A percentile compares a stretch with the other conserved stretches of the same genome.
Evolutionary conservation across 1,140 invertebrate species (phyloP).

Genomic region (Tetragnatha versicolor): DNA sequence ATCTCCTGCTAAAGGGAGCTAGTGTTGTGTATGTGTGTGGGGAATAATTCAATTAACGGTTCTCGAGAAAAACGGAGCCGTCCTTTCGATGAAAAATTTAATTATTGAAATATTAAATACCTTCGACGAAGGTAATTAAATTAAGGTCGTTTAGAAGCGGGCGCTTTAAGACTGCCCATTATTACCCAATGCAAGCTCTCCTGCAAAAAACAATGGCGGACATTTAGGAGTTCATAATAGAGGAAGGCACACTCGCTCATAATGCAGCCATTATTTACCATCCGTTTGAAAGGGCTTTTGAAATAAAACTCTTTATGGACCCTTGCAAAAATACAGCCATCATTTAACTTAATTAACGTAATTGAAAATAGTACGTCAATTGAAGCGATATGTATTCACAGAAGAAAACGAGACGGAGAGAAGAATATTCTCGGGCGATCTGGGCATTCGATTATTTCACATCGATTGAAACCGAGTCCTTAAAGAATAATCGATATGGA

Average conservation of each 20-base stretch:
- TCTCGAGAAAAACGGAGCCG: no score
- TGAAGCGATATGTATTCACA: constrained; percentile 24
- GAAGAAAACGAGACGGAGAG: constrained; percentile 5
- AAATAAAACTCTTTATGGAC: constrained; percentile 22
- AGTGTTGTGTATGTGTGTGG: no score
- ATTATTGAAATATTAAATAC: no score
- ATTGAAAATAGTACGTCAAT: constrained; percentile 28
- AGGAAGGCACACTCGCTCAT: constrained; percentile 3
- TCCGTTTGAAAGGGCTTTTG: not conserved
- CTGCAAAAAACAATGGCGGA: not conserved
- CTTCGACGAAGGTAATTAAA: no score
- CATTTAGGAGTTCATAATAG: constrained; percentile 23
- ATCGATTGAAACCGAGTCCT: constrained; percentile 52
- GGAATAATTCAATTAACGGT: no score
- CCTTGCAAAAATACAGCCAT: not conserved
- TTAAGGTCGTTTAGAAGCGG: no score
- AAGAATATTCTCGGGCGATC: constrained; percentile 27
- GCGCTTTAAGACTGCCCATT: no score
- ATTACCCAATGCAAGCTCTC: no score
- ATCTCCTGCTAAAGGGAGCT: no score
- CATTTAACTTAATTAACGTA: constrained; percentile 49
- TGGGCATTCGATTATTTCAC: constrained; percentile 49
- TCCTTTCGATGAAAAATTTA: no score
- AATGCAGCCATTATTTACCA: constrained; percentile 17
- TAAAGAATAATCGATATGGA: constrained; percentile 49